Percentiles rank a stretch among this genome's conserved stretches.
Evolutionary conservation across 2,888 invertebrate genomes (phyloP).

Genomic region (Hydroisotoma schaefferi): DNA sequence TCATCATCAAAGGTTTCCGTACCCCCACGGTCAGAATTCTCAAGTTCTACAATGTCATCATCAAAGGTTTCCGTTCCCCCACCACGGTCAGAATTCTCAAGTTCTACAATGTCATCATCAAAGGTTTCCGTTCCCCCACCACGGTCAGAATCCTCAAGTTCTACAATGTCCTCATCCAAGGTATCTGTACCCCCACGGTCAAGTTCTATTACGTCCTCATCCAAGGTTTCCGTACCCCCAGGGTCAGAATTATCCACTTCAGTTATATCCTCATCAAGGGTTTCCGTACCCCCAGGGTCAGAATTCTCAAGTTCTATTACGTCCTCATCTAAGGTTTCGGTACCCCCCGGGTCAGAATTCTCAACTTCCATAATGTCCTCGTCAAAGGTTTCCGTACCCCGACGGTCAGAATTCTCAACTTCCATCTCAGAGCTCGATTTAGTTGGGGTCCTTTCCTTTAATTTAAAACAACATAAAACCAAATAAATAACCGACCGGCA

Average conservation of each 20-base stretch:
- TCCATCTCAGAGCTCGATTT: no score
- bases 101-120: constrained; percentile 45
- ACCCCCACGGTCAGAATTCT: constrained; percentile 47
- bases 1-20: constrained; percentile 36
- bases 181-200: constrained; percentile 32
- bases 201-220: constrained; percentile 39
- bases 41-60: constrained; percentile 46
- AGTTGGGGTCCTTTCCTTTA: no score
- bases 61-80: constrained; percentile 32
- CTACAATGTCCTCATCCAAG: constrained; percentile 37
- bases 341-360: constrained; percentile 41
- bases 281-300: constrained; percentile 44
- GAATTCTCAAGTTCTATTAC: constrained; percentile 47
- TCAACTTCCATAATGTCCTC: constrained; percentile 46
- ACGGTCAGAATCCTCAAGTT: constrained; percentile 49
- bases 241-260: constrained; percentile 49
- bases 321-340: constrained; percentile 35
- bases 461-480: no score
- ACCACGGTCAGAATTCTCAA: constrained; percentile 47
- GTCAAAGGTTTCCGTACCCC: constrained; percentile 31
- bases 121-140: constrained; percentile 30
- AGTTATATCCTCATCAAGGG: constrained; percentile 34
- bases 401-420: constrained; percentile 48
- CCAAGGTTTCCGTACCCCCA: constrained; percentile 26
- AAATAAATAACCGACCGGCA: no score